phyloP scores from a whole-genome alignment of 2,797 vertebrate species.

The Cossypha polioptera region DNA sequence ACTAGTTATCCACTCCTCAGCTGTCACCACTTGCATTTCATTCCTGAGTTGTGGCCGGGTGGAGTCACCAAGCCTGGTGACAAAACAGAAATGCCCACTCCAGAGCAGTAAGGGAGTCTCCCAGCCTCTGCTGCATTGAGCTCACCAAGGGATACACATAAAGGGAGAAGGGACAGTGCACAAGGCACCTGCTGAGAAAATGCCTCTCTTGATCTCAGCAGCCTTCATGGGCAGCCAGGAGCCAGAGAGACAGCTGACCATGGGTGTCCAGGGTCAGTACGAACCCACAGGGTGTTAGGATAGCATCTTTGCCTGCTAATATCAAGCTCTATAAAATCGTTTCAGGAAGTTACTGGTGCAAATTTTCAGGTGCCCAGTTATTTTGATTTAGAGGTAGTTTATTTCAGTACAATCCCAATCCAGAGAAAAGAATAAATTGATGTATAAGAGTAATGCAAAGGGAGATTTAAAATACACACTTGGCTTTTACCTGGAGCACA shows the following conservation, averaged over 20 bases:
- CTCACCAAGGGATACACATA: not conserved
- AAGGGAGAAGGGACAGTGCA: not conserved
- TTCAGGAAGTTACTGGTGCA: not conserved
- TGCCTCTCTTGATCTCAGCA: not conserved
- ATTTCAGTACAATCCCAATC: not conserved
- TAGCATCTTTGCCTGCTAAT: not conserved
- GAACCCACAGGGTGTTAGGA: rapidly evolving
- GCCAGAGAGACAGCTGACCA: not conserved
- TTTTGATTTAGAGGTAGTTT: not conserved
- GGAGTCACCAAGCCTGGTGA: not conserved
- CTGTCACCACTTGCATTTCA: not conserved
- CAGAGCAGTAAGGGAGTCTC: not conserved
- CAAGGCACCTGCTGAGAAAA: not conserved
- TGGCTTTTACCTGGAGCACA: not conserved
- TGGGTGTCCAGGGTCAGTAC: rapidly evolving
- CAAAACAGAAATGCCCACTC: not conserved
- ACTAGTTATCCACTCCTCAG: not conserved
- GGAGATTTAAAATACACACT: not conserved
- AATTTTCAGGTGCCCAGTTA: not conserved
- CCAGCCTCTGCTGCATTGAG: not conserved
- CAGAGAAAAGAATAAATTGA: not conserved
- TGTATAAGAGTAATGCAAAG: not conserved
- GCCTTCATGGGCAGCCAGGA: not conserved
- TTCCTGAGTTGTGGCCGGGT: not conserved
- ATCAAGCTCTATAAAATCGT: not conserved